Percentiles rank a stretch among this genome's conserved stretches.
phyloP scores from a whole-genome alignment of 1,140 invertebrate species.

The Cotesia typhae region DNA sequence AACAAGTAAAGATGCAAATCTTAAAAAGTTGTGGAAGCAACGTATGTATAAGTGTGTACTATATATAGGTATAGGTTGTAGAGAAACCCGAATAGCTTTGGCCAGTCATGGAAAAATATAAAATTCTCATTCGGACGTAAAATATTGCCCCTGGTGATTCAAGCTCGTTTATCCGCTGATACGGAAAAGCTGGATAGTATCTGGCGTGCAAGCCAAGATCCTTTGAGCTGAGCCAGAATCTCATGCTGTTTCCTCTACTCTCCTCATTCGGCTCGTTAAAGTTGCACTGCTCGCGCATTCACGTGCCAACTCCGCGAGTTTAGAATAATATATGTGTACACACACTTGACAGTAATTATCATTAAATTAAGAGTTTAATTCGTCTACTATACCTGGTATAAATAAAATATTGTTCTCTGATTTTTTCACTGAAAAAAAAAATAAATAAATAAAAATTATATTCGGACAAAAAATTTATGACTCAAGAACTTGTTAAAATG shows the following conservation, averaged over 20 bases:
- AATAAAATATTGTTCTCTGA: too few relatives aligned
- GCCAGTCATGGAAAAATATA: conserved; percentile 25
- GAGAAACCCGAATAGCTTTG: conserved; percentile 32
- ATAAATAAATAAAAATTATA: too few relatives aligned
- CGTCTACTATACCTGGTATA: background rate
- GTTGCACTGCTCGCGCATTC: conserved; percentile 24
- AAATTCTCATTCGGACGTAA: conserved; percentile 52
- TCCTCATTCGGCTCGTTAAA: conserved; percentile 32
- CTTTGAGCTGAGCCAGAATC: conserved; percentile 37
- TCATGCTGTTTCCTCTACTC: conserved; percentile 35
- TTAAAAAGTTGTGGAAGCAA: background rate
- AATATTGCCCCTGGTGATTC: conserved; percentile 49
- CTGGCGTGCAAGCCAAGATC: conserved; percentile 49
- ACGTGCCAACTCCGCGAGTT: conserved; percentile 13
- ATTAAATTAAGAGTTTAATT: conserved; percentile 2
- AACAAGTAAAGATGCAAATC: conserved; percentile 21
- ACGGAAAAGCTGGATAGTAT: conserved; percentile 56
- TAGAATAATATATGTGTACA: background rate
- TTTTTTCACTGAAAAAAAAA: too few relatives aligned
- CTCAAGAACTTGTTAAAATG: too few relatives aligned
- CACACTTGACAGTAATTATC: background rate
- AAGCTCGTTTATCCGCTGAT: conserved; percentile 57
- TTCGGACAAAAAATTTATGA: too few relatives aligned
- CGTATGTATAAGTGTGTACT: conserved; percentile 10
- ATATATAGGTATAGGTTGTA: conserved; percentile 15